Base-by-base conservation (phyloP, 2,113 vertebrate species). In the Zosterops lateralis region DNA sequence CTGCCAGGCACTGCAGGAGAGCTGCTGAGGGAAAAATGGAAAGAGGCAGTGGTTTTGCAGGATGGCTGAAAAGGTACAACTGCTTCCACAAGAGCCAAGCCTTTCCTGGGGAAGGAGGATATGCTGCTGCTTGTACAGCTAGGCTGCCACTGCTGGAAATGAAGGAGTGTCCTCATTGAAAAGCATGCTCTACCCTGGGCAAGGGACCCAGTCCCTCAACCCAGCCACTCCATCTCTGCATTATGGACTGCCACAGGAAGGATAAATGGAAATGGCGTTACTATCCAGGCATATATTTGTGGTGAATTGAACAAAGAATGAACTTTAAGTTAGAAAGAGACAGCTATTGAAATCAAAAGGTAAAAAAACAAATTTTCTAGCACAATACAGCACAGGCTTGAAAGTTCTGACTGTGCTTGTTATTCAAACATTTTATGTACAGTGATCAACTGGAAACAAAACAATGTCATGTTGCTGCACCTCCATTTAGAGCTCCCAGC, bases 91-190 rank as follows among this genome's bases (percentile, higher is more conserved):
- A 38, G 15, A 61, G 22, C 14, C 1, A 2, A 48, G 34, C 20
- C 7, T 68, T 89, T 89, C 28, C 45, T 84, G 22, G 10, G 29
- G 14, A 82, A 64, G 36, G 2, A 17, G 17, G 6, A 17, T 76
- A 17, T 0, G 0, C 8, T 84, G 22, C 60, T 50, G 31, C 28
- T 56, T 44, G 8, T n/a, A n/a, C 8, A 36, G 26, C 60, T 3
- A 77, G 14, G 12, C 6, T 80, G n/a, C 1, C 3, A 42, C 20
- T 32, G 36, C 32, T 71, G 79, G 45, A 57, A 64, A 48, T 12
- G 17, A 17, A 25, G 29, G 12, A 91, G 12, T 7, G 29, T 21
- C 44, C 3, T 1, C 25, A 14, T 4, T 28, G 19, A 64, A 84
- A 60, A 15, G 9, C 17, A 11, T 44, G 7, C 3, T 48, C 7